Evolutionary conservation across 1,140 invertebrate genomes (phyloP).

Genomic region (Drosophila obscura): DNA sequence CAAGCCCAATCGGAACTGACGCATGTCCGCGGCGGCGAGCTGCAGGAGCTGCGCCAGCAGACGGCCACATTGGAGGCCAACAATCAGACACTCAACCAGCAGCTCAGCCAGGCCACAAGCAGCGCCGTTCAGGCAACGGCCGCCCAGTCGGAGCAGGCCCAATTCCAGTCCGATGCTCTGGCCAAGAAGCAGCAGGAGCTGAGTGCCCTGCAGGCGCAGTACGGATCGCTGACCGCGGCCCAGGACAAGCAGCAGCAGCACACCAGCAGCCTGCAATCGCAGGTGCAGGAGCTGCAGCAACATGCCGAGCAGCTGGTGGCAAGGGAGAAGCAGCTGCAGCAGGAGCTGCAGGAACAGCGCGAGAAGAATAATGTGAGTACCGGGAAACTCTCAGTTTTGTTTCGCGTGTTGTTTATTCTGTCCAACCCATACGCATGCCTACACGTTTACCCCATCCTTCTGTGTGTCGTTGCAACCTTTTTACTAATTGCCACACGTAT

Average conservation of each 20-base stretch:
- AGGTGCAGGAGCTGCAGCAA: conserved; percentile 65
- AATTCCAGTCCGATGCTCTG: conserved; percentile 50
- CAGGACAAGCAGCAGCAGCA: conserved; percentile 56
- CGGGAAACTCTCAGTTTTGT: too few relatives aligned
- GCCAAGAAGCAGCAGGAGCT: conserved; percentile 43
- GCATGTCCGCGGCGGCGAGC: conserved; percentile 54
- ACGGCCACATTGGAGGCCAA: conserved; percentile 34
- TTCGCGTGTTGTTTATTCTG: neutral
- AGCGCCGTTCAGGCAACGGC: conserved; percentile 51
- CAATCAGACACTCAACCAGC: conserved; percentile 44
- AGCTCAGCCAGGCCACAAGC: conserved; percentile 53
- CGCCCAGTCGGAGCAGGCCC: conserved; percentile 63
- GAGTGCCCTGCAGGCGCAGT: conserved; percentile 44
- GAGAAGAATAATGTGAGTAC: conserved; percentile 91
- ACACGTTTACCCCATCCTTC: neutral
- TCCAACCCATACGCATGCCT: neutral
- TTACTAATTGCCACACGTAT: conserved; percentile 68
- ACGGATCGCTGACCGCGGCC: conserved; percentile 39
- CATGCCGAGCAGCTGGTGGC: conserved; percentile 55
- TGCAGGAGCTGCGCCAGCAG: conserved; percentile 62
- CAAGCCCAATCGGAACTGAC: conserved; percentile 56
- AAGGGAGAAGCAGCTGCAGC: conserved; percentile 69
- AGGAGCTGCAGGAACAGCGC: conserved; percentile 88
- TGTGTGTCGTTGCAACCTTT: conserved; percentile 4
- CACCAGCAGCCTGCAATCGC: conserved; percentile 51